A percentile compares a stretch with the other conserved stretches of the same genome.
Conservation (phyloP, 2,888 invertebrate species). For the Drosophila melanosoma region DNA sequence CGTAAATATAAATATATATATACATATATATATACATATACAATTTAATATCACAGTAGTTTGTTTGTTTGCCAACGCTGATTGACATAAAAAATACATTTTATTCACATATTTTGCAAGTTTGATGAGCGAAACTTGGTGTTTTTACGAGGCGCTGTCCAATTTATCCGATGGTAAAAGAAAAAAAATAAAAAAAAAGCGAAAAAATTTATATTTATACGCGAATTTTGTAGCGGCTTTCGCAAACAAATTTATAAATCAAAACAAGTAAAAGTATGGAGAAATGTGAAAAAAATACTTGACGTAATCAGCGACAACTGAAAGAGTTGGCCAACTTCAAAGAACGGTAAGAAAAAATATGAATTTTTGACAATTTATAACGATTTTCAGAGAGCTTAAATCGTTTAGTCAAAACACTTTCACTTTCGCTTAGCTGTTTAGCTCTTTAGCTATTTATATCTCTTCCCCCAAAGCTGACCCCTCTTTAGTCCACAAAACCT, state of each 20-base stretch:
- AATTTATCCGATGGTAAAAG: conserved; percentile 60
- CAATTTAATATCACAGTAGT: conserved; percentile 35
- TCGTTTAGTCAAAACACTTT: conserved; percentile 28
- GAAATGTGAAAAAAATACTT: conserved; percentile 16
- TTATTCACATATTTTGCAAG: conserved; percentile 73
- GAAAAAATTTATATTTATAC: conserved; percentile 62
- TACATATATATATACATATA: neutral
- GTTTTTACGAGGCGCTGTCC: conserved; percentile 60
- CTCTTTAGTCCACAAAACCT: conserved; percentile 58
- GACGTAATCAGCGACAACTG: conserved; percentile 24
- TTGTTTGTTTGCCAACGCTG: conserved; percentile 63
- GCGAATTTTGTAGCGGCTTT: conserved; percentile 50
- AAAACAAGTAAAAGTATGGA: conserved; percentile 10
- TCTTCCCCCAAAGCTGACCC: conserved; percentile 15
- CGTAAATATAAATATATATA: conserved; percentile 19
- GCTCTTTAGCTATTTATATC: conserved; percentile 53
- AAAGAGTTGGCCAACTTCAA: neutral
- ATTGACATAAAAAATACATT: conserved; percentile 74
- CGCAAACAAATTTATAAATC: conserved; percentile 68
- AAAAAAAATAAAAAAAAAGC: neutral
- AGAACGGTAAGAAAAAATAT: neutral
- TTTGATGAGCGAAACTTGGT: conserved; percentile 65
- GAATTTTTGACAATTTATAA: conserved; percentile 13
- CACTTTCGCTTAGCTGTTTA: conserved; percentile 40
- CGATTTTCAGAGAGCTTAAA: conserved; percentile 14